Evolutionary conservation across 2,113 vertebrate species (phyloP).

Genomic region (Elephantulus edwardii): DNA sequence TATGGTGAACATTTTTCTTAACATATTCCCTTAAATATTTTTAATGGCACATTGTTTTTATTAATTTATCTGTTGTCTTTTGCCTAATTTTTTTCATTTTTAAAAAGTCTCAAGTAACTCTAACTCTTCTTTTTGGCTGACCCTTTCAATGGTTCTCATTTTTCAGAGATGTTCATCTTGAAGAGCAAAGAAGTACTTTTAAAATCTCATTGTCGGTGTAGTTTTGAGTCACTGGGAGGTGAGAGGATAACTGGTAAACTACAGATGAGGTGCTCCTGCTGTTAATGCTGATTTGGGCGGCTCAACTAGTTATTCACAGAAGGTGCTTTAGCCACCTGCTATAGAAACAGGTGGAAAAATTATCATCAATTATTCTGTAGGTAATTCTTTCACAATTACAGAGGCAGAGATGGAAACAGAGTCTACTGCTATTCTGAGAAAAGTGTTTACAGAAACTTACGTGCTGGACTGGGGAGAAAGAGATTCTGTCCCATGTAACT

Average conservation of each 20-base stretch:
- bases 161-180: not conserved
- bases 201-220: not conserved
- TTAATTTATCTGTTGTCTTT: slow-evolving; percentile 9
- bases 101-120: not conserved
- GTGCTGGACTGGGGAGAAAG: not conserved
- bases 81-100: not conserved
- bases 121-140: not conserved
- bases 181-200: not conserved
- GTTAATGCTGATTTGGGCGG: not conserved
- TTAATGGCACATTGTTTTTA: not conserved
- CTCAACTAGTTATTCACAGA: not conserved
- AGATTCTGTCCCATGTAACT: not conserved
- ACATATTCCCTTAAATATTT: not conserved
- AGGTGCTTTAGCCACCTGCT: slow-evolving; percentile 4
- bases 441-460: not conserved
- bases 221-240: slow-evolving; percentile 49
- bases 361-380: not conserved
- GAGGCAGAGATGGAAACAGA: slow-evolving; percentile 34
- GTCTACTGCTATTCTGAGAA: not conserved
- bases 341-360: slow-evolving; percentile 42
- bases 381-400: slow-evolving; percentile 9
- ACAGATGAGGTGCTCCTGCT: not conserved
- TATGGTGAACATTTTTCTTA: not conserved
- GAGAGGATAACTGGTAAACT: slow-evolving; percentile 37
- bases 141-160: not conserved